Evolutionary conservation across 2,113 vertebrate species (phyloP), one percentile per base, ranked within the genome.

Genomic region (Urocynchramus pylzowi): DNA sequence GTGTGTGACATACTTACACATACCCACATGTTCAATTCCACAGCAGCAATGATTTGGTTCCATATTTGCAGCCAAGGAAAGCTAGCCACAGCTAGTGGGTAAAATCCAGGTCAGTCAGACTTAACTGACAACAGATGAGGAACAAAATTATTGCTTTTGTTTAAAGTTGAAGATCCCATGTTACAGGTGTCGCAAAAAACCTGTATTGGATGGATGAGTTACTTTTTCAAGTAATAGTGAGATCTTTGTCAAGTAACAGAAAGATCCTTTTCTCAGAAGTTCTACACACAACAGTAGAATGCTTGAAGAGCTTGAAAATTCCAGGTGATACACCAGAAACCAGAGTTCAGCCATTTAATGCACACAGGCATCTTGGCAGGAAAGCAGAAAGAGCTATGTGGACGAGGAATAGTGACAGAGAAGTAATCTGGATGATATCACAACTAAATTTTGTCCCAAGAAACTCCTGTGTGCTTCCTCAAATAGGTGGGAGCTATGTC

Each of bases 141-240:
- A 95, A 95, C 59, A 92, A 78, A 94, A 86, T 98, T 98, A 98
- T 98, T 98, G 98, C 98, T 98, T 94, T 94, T 95, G 95, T 96
- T 96, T 81, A 52, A 53, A 96, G 87, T n/a, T 11, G 35, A 53
- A 96, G 85, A 97, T 75, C 86, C 89, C 63, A 67, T 7, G 82
- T 81, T 89, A 86, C 86, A 81, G 52, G 63, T 86, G 70, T 71
- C 89, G 69, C n/a, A 93, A 93, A 83, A 74, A 80, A 67, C 27
- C 84, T 90, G 82, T 60, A 77, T 14, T 81, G n/a, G 87, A 87
- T 5, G 89, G 87, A 87, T 0, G 8, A 83, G 76, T 33, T 67
- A 64, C 90, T 95, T 94, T 95, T 96, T 97, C 97, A 97, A 98
- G 91, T 96, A 94, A 63, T 47, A 96, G 73, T 9, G 84, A 95